phyloP scores from a whole-genome alignment of 1,140 invertebrate genomes.

The Probaryconus sp. region DNA sequence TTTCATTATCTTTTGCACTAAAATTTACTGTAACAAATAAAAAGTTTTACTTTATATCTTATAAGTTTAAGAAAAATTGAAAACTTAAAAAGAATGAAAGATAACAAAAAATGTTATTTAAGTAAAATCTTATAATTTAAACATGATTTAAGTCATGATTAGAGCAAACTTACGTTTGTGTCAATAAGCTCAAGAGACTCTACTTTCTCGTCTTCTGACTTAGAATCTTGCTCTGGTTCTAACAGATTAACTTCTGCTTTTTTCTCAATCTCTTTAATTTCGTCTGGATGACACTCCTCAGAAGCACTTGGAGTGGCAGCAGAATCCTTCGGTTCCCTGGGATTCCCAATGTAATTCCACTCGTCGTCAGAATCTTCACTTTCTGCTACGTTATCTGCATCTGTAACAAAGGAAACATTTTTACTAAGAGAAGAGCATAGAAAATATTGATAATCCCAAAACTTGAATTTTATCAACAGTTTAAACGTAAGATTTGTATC shows the following conservation, averaged over 20 bases:
- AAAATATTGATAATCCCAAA: neutral
- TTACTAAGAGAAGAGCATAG: slow-evolving; percentile 64
- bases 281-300: slow-evolving; percentile 38
- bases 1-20: too few relatives aligned
- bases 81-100: too few relatives aligned
- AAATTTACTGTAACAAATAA: too few relatives aligned
- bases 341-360: slow-evolving; percentile 88
- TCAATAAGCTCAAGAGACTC: slow-evolving; percentile 46
- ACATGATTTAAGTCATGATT: too few relatives aligned
- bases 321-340: slow-evolving; percentile 73
- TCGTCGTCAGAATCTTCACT: slow-evolving; percentile 88
- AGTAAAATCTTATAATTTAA: too few relatives aligned
- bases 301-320: slow-evolving; percentile 15
- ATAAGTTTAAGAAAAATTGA: too few relatives aligned
- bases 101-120: too few relatives aligned
- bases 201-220: slow-evolving; percentile 19
- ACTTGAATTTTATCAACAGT: too few relatives aligned
- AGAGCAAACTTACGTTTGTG: slow-evolving; percentile 57
- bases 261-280: slow-evolving; percentile 13
- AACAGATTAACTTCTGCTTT: slow-evolving; percentile 17
- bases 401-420: slow-evolving; percentile 67
- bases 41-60: too few relatives aligned
- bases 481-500: too few relatives aligned
- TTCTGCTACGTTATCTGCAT: slow-evolving; percentile 85
- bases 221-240: slow-evolving; percentile 2